Evolutionary conservation across 2,113 vertebrate species (phyloP).

Genomic region (Candoia aspera): DNA sequence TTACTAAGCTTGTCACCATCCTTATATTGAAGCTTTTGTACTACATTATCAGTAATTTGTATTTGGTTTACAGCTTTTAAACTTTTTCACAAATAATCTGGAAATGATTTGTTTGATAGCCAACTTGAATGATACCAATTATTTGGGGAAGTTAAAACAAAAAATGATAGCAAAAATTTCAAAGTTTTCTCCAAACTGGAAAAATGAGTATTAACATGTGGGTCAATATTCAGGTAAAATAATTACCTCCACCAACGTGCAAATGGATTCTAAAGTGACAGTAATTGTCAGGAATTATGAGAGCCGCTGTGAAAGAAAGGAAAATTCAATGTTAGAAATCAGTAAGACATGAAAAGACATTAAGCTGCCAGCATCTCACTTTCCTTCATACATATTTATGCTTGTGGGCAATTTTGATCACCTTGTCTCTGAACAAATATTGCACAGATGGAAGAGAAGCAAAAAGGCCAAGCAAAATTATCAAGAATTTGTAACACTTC

Average conservation of each 20-base stretch:
- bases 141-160: neutral
- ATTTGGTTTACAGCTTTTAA: neutral
- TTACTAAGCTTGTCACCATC: neutral
- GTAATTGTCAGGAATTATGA: neutral
- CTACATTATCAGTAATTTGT: neutral
- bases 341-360: neutral
- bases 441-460: neutral
- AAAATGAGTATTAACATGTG: neutral
- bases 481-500: neutral
- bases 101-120: neutral
- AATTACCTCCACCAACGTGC: neutral
- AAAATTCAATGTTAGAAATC: neutral
- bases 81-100: neutral
- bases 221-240: neutral
- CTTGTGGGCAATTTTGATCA: neutral
- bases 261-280: neutral
- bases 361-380: neutral
- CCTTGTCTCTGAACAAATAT: neutral
- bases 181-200: neutral
- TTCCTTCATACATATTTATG: neutral
- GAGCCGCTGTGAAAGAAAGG: neutral
- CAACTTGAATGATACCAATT: neutral
- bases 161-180: neutral
- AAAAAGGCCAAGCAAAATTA: neutral
- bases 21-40: neutral